These are phyloP conservation scores for Crotalus viridis DNA, from an alignment of 2,113 vertebrate genomes.

Conservation along the genomic window DNA sequence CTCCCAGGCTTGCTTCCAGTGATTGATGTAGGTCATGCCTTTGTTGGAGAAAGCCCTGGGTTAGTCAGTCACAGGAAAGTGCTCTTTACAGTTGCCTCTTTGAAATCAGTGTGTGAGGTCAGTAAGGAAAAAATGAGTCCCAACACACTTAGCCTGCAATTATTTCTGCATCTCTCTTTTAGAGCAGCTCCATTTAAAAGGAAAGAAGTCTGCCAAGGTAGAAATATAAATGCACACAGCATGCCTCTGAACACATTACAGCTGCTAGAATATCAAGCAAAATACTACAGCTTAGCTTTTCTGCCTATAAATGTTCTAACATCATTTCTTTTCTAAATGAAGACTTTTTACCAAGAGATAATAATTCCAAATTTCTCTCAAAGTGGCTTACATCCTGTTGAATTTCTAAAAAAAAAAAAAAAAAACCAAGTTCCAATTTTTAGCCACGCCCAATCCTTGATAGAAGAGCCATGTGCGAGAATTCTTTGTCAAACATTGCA, in stretches of 20 bases:
- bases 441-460: not conserved
- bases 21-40: not conserved
- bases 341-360: not conserved
- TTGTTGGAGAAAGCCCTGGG: constrained; percentile 16
- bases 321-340: not conserved
- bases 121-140: not conserved
- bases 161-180: not conserved
- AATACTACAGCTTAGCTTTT: not conserved
- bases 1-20: constrained; percentile 15
- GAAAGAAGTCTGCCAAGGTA: not conserved
- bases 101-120: not conserved
- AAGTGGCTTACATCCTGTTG: not conserved
- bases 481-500: not conserved
- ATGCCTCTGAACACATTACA: not conserved
- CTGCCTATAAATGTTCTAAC: not conserved
- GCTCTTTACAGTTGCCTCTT: constrained; percentile 20
- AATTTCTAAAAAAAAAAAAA: not conserved
- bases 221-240: not conserved
- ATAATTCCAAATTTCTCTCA: not conserved
- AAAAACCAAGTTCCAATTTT: not conserved
- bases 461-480: not conserved
- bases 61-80: constrained; percentile 13
- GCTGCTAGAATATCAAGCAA: not conserved
- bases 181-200: not conserved
- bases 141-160: not conserved